phyloP scores from a whole-genome alignment of 2,888 invertebrate genomes.

The Opisthograptis luteolata region DNA sequence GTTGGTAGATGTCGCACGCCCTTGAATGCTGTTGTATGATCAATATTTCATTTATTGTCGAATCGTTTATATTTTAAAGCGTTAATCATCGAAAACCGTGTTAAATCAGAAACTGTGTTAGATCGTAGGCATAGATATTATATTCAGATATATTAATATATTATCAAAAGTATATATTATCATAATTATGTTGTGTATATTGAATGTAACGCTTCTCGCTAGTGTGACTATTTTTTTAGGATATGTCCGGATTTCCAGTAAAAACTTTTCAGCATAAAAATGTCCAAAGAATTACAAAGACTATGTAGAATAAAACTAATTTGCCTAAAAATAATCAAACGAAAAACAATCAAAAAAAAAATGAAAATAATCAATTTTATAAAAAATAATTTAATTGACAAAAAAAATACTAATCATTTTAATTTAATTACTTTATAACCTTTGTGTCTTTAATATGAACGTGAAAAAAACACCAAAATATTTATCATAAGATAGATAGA shows the following conservation, averaged over 20 bases:
- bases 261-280: constrained; percentile 17
- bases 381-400: no score
- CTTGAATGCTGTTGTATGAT: no score
- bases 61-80: background rate
- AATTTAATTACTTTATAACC: no score
- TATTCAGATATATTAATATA: constrained; percentile 43
- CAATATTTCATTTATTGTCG: background rate
- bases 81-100: constrained; percentile 8
- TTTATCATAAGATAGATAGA: no score
- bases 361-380: no score
- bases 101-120: constrained; percentile 31
- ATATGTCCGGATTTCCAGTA: constrained; percentile 20
- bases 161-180: constrained; percentile 37
- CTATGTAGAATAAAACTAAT: no score
- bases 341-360: no score
- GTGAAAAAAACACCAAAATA: no score
- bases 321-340: no score
- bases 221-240: constrained; percentile 42
- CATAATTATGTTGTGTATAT: constrained; percentile 35
- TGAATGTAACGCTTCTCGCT: constrained; percentile 44
- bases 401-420: no score
- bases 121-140: constrained; percentile 39
- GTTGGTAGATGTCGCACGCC: no score
- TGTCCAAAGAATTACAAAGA: background rate
- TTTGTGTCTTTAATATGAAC: no score